phyloP scores from a whole-genome alignment of 2,888 invertebrate genomes.

The Griposia aprilina region DNA sequence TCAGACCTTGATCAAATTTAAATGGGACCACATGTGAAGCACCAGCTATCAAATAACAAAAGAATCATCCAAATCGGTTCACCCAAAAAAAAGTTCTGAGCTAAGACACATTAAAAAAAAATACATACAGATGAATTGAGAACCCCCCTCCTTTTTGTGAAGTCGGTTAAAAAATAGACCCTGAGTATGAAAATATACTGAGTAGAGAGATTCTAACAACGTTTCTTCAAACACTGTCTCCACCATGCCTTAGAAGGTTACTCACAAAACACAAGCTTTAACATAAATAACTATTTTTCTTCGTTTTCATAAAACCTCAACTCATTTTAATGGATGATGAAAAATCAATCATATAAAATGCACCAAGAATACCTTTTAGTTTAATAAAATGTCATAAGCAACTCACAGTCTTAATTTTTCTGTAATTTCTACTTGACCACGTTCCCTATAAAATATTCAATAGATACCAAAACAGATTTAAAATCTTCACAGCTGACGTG shows the following conservation, averaged over 20 bases:
- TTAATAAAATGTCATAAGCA: neutral
- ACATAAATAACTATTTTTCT: neutral
- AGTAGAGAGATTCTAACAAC: neutral
- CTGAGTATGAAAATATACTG: neutral
- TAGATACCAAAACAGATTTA: constrained; percentile 31
- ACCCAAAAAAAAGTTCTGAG: too few species aligned
- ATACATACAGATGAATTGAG: too few species aligned
- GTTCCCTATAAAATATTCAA: constrained; percentile 35
- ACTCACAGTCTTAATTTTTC: neutral
- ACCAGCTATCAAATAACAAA: too few species aligned
- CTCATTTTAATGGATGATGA: neutral
- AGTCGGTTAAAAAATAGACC: too few species aligned
- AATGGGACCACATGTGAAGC: too few species aligned
- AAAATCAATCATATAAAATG: neutral
- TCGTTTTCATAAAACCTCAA: too few species aligned
- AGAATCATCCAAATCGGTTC: too few species aligned
- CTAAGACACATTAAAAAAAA: too few species aligned
- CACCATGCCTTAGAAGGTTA: too few species aligned
- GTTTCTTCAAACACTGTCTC: neutral
- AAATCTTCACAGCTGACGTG: constrained; percentile 45
- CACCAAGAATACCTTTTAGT: neutral
- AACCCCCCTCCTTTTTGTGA: too few species aligned
- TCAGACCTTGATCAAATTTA: too few species aligned
- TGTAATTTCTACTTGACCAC: constrained; percentile 2
- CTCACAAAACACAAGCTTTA: neutral